Base-by-base conservation (phyloP, 2,113 vertebrate species). In the Elachura formosa region DNA sequence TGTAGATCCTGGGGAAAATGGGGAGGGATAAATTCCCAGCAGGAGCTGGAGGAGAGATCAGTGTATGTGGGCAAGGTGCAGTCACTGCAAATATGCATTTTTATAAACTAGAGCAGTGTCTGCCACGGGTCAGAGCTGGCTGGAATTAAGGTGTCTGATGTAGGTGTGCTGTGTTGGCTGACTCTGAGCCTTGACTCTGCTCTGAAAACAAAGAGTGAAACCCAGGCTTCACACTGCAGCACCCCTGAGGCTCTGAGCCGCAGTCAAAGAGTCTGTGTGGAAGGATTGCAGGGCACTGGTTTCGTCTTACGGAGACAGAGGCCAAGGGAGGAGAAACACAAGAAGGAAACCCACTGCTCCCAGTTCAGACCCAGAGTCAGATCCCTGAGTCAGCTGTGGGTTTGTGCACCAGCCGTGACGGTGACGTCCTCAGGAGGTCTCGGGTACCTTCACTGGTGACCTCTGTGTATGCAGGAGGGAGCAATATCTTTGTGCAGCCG, bases 51-150 rank as follows among this genome's bases (percentile, higher is more conserved):
- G 43, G 19, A 69, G 66, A 54, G 89, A 51, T 55, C 55, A 21
- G 0, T 62, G 0, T 4, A 2, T 10, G 34, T 59, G 55, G 33
- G 54, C 49, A 90, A 62, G 80, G 46, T 58, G 38, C 61, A 54
- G 5, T 16, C 52, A 5, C 43, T 72, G 71, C 72, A 78, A 63
- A 31, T 13, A 23, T 55, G 61, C 23, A 5, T 62, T 74, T 45
- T 75, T 25, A 3, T 45, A 41, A 67, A 64, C 9, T 14, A 4
- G 34, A 74, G 56, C 59, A 23, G 29, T 3, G 41, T 34, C 48
- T 3, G 64, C 73, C 40, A 26, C 1, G 3, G 34, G 12, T 71
- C 61, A 2, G 51, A 25, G 0, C 21, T 0, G 2, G 1, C 31
- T 16, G 20, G 80, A 46, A 51, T 67, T 38, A 11, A 59, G 56